Evolutionary conservation across 2,888 invertebrate species (phyloP), one percentile per base, ranked within the genome.

Genomic region (Osmoderma eremita): DNA sequence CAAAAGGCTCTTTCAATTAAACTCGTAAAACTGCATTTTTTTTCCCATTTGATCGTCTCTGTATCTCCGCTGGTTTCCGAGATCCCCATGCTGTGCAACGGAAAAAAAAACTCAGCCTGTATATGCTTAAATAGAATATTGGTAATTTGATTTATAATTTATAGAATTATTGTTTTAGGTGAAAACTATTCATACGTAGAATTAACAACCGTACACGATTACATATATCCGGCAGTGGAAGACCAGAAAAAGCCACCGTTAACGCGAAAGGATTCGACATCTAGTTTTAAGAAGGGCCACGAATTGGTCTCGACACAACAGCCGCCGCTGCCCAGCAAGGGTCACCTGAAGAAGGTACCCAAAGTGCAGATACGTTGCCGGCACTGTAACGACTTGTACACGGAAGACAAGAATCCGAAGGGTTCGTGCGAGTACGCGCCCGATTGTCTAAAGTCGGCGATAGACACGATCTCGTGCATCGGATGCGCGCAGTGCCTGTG

Each of bases 391-490:
- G 92, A 93, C 80, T 85, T 90, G 78, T 97, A 93, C 83, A 83
- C 88, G 70, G 91, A 92, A 78, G 93, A 93, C 73, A 90, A 91
- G 63, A 97, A 97, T 84, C 86, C 89, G n/a, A 87, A 91, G 13
- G 97, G 97, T 67, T 88, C 92, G 61, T 94, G 94, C 79, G 90
- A 92, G 77, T 92, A 87, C 81, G 95, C 95, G 1, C 97, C 97
- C 0, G 96, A 97, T 83, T 88, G 89, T 76, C 88, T 91, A 78
- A 88, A 88, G 72, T 86, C 90, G 22, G 91, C 93, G 76, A 91
- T 97, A 76, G 91, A 95, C 80, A 86, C 87, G 65, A 88, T 94
- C 50, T 89, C 93, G 53, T 96, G 97, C 80, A 90, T 97, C 78
- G 78, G 76, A 10, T 88, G 90, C 73, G 95, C 96, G 15, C 91